These are phyloP conservation scores for Ammospiza maritima DNA, from an alignment of 2,797 vertebrate species.

Conservation along the genomic window DNA sequence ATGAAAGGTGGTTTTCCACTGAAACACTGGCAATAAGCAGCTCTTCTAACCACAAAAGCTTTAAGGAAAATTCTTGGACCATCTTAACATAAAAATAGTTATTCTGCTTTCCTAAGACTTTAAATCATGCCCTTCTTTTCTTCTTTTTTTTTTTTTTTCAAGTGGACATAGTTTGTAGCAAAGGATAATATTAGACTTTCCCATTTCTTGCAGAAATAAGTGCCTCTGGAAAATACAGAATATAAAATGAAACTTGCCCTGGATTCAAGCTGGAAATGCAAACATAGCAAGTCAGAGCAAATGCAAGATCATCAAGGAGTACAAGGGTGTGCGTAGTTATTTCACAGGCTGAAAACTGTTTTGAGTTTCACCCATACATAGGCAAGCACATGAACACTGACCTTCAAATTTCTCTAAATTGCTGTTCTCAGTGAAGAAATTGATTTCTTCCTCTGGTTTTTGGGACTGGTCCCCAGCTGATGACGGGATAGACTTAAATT, in stretches of 20 bases:
- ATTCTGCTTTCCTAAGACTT: background rate
- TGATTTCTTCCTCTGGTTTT: background rate
- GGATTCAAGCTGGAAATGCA: background rate
- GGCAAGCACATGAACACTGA: background rate
- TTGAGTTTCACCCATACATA: background rate
- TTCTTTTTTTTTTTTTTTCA: background rate
- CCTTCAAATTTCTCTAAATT: background rate
- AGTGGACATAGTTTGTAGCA: background rate
- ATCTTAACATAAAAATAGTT: background rate
- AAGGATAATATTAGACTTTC: background rate
- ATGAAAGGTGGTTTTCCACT: slow-evolving; percentile 16
- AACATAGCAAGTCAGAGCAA: background rate
- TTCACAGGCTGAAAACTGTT: background rate
- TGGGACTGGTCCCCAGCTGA: background rate
- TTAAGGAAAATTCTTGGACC: background rate
- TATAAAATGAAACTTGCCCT: background rate
- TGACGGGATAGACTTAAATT: background rate
- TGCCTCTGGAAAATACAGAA: background rate
- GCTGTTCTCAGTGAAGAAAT: background rate
- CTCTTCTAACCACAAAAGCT: background rate
- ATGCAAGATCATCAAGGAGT: background rate
- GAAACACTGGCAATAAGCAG: background rate
- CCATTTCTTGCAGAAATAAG: background rate
- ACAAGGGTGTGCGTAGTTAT: background rate
- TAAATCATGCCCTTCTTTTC: background rate